phyloP scores from a whole-genome alignment of 2,797 vertebrate species.

The Meriones psammophilus region DNA sequence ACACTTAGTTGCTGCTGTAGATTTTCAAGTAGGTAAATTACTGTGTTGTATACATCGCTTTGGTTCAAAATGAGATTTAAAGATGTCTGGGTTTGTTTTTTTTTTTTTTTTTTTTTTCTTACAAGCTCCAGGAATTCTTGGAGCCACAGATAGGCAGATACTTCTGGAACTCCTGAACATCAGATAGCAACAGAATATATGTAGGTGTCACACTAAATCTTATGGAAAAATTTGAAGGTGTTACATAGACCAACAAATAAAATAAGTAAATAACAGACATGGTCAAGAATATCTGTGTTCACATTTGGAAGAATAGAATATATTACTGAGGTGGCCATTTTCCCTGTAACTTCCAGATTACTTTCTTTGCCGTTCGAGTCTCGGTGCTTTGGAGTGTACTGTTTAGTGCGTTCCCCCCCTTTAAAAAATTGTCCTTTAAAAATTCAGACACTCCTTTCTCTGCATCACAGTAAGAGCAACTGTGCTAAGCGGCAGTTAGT shows the following conservation, averaged over 20 bases:
- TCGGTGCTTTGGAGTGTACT: neutral
- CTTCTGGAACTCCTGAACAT: conserved; percentile 2
- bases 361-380: neutral
- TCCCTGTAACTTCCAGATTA: neutral
- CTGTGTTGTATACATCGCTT: neutral
- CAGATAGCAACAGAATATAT: neutral
- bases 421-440: conserved; percentile 41
- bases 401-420: neutral
- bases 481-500: neutral
- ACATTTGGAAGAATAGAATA: neutral
- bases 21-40: conserved; percentile 13
- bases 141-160: neutral
- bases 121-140: conserved; percentile 36
- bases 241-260: conserved; percentile 2
- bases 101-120: neutral
- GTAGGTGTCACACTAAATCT: neutral
- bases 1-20: neutral
- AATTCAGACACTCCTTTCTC: conserved; percentile 36
- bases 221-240: neutral
- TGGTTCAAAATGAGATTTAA: conserved; percentile 18
- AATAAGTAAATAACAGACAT: neutral
- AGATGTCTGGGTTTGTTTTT: neutral
- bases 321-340: neutral
- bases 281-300: neutral
- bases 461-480: conserved; percentile 3